Evolutionary conservation across 2,113 vertebrate species (phyloP).

Genomic region (Calidris pygmaea): DNA sequence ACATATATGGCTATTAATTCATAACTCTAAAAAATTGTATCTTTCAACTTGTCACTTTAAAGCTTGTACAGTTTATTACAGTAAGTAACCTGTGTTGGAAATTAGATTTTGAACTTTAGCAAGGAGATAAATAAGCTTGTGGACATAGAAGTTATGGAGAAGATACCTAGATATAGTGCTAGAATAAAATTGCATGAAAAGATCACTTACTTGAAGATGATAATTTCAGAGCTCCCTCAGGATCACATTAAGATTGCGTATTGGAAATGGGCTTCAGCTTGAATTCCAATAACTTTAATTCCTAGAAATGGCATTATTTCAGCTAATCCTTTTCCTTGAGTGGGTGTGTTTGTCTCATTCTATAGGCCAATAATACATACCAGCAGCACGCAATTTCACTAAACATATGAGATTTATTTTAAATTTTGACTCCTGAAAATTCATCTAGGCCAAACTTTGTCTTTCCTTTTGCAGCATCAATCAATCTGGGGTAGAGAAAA

Average conservation of each 20-base stretch:
- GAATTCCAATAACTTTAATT: slow-evolving; percentile 61
- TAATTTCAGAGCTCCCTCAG: slow-evolving; percentile 63
- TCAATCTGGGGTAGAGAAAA: background rate
- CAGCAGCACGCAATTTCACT: background rate
- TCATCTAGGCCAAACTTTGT: background rate
- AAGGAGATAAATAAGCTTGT: slow-evolving; percentile 80
- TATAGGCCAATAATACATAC: background rate
- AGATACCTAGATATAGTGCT: slow-evolving; percentile 69
- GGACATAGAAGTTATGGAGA: slow-evolving; percentile 70
- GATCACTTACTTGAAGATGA: slow-evolving; percentile 65
- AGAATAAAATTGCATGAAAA: slow-evolving; percentile 71
- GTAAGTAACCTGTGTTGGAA: slow-evolving; percentile 82
- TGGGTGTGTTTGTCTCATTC: background rate
- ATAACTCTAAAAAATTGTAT: slow-evolving; percentile 83
- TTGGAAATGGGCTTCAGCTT: slow-evolving; percentile 44
- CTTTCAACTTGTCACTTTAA: slow-evolving; percentile 83
- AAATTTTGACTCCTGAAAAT: background rate
- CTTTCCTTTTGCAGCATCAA: background rate
- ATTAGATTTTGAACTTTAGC: slow-evolving; percentile 83
- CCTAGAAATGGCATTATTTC: slow-evolving; percentile 42
- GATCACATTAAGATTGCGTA: slow-evolving; percentile 45
- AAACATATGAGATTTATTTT: background rate
- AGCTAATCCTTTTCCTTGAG: background rate
- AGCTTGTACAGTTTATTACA: slow-evolving; percentile 80
- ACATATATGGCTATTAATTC: slow-evolving; percentile 83